A percentile compares a stretch with the other conserved stretches of the same genome.
phyloP scores from a whole-genome alignment of 2,888 invertebrate genomes.

The Ditylenchus weischeri region DNA sequence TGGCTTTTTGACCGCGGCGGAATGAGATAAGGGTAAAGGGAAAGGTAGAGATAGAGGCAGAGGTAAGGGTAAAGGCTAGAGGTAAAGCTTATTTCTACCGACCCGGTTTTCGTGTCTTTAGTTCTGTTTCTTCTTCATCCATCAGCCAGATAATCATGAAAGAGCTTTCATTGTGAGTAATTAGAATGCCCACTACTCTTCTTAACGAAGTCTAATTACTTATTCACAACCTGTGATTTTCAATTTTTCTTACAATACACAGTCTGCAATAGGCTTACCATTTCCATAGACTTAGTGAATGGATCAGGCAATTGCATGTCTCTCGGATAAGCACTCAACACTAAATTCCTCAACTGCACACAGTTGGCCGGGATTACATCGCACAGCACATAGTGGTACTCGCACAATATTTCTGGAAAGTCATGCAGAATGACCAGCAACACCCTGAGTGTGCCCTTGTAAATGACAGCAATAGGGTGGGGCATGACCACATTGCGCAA shows the following conservation, averaged over 20 bases:
- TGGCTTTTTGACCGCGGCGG: too few relatives aligned
- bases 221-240: too few relatives aligned
- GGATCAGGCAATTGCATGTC: constrained; percentile 98
- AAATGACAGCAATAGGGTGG: constrained; percentile 84
- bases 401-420: constrained; percentile 97
- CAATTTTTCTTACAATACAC: background rate
- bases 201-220: too few relatives aligned
- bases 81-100: too few relatives aligned
- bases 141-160: too few relatives aligned
- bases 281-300: constrained; percentile 89
- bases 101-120: too few relatives aligned
- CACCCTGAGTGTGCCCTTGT: constrained; percentile 85
- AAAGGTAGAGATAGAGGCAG: too few relatives aligned
- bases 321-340: constrained; percentile 92
- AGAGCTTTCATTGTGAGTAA: too few relatives aligned
- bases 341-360: constrained; percentile 94
- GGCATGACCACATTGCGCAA: constrained; percentile 92
- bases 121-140: too few relatives aligned
- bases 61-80: too few relatives aligned
- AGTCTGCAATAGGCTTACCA: constrained; percentile 25
- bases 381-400: constrained; percentile 97
- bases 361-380: constrained; percentile 99
- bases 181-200: too few relatives aligned
- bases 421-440: constrained; percentile 91
- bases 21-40: too few relatives aligned